Evolutionary conservation across 2,113 vertebrate genomes (phyloP), one percentile per base, ranked within the genome.

Genomic region (Hymenochirus boettgeri): DNA sequence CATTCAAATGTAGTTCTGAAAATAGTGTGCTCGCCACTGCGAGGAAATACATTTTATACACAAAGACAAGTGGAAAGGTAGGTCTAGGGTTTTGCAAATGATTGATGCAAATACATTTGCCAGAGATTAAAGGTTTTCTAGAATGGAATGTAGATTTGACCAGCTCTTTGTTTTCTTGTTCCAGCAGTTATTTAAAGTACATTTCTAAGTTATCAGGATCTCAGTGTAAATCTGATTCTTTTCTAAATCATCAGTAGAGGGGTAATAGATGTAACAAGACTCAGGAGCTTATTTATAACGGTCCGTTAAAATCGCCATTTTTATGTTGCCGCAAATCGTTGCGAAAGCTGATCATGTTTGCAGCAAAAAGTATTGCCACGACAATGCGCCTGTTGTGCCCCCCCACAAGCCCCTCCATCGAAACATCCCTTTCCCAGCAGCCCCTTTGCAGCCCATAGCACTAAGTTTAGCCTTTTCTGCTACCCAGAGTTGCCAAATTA

Each of bases 41-140:
- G 55, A 66, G 11, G n/a, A 47, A 58, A 64, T 2, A 65, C 21
- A 48, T 39, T 52, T 4, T 50, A 26, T 21, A 37, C 26, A 48
- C 5, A 57, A 27, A 57, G 42, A 65, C 12, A 24, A 57, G 23
- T 42, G 46, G 50, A 50, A 31, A 55, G 25, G 52, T 29, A 31
- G 26, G n/a, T 6, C 25, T 55, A 17, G 31, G 39, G 54, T 50
- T 45, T 57, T 15, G 45, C 15, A 18, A 58, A 65, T 58, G 31
- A 66, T 66, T 52, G 59, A 59, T 66, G 46, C 29, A 42, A 66
- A 66, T 51, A 59, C 15, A 42, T 66, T 51, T 66, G 46, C 10
- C 13, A 9, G 24, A 52, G 64, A 66, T 58, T 31, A 58, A 66
- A 66, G 52, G 55, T 31, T 58, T 66, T 57, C 11, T 31, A 59